phyloP scores from a whole-genome alignment of 2,113 vertebrate species.

The Phaetusa simplex region DNA sequence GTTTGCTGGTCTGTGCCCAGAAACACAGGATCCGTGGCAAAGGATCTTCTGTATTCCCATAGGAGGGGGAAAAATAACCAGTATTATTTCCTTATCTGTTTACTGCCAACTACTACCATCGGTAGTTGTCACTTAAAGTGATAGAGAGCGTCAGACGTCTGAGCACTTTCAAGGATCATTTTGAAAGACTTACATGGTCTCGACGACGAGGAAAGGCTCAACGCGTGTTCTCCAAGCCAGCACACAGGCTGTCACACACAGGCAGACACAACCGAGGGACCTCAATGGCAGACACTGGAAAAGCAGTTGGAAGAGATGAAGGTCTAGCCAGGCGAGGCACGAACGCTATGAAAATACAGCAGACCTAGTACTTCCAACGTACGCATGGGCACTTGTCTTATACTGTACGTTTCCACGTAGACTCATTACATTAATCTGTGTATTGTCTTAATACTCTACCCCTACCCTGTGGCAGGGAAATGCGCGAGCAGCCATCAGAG shows the following conservation, averaged over 20 bases:
- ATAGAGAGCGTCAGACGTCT: rapidly evolving
- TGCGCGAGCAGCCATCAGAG: background rate
- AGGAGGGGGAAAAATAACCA: background rate
- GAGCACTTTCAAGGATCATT: background rate
- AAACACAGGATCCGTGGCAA: background rate
- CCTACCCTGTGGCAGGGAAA: background rate
- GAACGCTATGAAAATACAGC: background rate
- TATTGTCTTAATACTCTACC: background rate
- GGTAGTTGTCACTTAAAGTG: background rate
- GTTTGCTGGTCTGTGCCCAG: background rate
- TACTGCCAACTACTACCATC: background rate
- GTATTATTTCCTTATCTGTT: background rate
- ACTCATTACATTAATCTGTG: background rate
- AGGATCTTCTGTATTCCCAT: background rate
- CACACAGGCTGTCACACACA: background rate
- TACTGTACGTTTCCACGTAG: too few species aligned
- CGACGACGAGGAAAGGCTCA: rapidly evolving
- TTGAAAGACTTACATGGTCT: background rate
- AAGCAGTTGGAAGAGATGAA: background rate
- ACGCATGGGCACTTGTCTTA: rapidly evolving
- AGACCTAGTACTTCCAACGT: background rate
- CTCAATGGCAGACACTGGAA: background rate
- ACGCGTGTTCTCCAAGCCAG: rapidly evolving
- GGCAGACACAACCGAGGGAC: background rate
- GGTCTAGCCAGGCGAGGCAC: background rate